phyloP scores from a whole-genome alignment of 2,797 vertebrate genomes.

The Alauda arvensis region DNA sequence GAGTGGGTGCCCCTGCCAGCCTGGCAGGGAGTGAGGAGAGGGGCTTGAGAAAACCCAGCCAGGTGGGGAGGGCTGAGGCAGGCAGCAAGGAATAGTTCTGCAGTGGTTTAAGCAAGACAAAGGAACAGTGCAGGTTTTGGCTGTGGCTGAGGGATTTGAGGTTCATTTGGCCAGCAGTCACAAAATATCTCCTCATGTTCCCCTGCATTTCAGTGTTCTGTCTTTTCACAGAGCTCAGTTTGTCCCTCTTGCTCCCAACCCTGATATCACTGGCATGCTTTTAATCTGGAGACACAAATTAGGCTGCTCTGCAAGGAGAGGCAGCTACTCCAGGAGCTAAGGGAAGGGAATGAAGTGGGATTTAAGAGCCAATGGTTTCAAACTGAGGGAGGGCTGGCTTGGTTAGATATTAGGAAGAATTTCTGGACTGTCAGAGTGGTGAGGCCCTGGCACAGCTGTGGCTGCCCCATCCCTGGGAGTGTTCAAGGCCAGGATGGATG shows the following conservation, averaged over 20 bases:
- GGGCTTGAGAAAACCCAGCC: not conserved
- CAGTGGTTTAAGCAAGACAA: not conserved
- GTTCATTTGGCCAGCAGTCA: not conserved
- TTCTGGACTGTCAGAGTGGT: not conserved
- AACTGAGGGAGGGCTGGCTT: not conserved
- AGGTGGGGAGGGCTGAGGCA: not conserved
- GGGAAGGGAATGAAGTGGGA: not conserved
- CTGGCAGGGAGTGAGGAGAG: not conserved
- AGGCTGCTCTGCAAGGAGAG: not conserved
- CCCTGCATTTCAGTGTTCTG: not conserved
- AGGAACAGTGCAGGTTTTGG: not conserved
- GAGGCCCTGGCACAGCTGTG: not conserved
- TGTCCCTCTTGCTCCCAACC: not conserved
- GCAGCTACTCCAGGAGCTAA: not conserved
- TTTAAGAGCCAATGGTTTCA: not conserved
- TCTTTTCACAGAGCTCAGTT: not conserved
- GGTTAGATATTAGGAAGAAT: not conserved
- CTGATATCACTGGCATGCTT: fast-evolving
- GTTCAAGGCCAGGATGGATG: not conserved
- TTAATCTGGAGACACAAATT: not conserved
- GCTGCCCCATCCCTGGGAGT: not conserved
- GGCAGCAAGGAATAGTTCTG: not conserved
- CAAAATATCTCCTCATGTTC: not conserved
- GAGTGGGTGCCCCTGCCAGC: not conserved
- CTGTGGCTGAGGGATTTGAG: not conserved